Conservation (phyloP, 2,113 vertebrate genomes). For the Sapayoa aenigma region DNA sequence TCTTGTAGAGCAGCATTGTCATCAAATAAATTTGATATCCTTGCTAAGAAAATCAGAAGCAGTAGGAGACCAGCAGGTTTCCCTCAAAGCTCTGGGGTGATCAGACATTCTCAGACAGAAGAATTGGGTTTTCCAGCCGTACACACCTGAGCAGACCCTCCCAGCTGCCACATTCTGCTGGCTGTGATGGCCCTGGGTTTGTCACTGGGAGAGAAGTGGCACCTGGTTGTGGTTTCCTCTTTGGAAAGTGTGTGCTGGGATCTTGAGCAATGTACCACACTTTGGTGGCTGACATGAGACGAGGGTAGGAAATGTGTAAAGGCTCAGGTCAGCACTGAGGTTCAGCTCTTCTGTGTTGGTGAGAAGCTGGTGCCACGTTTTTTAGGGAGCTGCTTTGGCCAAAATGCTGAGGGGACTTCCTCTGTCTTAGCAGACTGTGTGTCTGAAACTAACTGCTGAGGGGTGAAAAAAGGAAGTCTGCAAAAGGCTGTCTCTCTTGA, state of each 20-base stretch:
- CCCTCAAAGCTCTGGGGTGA: not conserved
- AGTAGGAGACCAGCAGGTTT: not conserved
- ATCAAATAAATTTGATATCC: not conserved
- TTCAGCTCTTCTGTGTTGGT: not conserved
- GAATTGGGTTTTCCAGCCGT: not conserved
- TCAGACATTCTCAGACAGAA: not conserved
- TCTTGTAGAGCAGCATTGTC: not conserved
- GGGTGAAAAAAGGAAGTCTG: conserved; percentile 5
- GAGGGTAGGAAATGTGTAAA: not conserved
- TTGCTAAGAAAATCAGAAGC: not conserved
- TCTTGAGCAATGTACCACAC: not conserved
- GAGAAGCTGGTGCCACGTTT: not conserved
- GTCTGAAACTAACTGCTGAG: conserved; percentile 12
- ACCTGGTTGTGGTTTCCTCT: not conserved
- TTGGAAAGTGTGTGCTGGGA: not conserved
- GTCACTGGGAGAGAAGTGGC: not conserved
- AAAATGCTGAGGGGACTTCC: conserved; percentile 15
- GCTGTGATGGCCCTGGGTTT: not conserved
- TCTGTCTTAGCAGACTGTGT: not conserved
- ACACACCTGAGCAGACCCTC: not conserved
- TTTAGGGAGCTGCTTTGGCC: not conserved
- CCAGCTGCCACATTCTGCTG: not conserved
- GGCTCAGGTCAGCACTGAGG: not conserved
- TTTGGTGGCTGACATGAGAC: not conserved
- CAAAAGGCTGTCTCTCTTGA: not conserved